Conservation (phyloP, 2,888 invertebrate species). For the Amblyjoppa fuscipennis region DNA sequence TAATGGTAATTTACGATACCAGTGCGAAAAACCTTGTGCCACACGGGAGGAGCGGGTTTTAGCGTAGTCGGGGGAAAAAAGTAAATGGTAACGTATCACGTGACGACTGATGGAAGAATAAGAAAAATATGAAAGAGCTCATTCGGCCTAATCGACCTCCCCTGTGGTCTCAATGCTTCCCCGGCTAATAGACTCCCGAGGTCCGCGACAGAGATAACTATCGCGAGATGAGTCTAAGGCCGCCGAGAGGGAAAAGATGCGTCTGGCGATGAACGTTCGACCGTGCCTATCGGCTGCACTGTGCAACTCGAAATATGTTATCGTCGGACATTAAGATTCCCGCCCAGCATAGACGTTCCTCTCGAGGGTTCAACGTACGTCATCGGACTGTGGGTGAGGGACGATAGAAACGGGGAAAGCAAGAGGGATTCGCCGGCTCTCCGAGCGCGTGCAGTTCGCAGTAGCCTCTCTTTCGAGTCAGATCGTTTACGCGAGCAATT, state of each 20-base stretch:
- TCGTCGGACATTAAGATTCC: conserved; percentile 72
- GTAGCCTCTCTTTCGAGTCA: conserved; percentile 57
- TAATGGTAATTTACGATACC: no score
- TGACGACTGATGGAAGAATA: neutral
- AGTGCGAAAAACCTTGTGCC: no score
- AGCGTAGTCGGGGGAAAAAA: no score
- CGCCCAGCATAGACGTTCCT: conserved; percentile 62
- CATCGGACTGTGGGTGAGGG: conserved; percentile 44
- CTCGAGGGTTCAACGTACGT: conserved; percentile 43
- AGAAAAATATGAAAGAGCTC: conserved; percentile 3
- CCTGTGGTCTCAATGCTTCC: conserved; percentile 41
- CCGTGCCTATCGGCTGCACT: conserved; percentile 10
- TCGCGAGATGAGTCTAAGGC: conserved; percentile 22
- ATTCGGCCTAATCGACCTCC: neutral
- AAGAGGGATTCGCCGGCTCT: conserved; percentile 5
- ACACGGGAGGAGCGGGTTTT: no score
- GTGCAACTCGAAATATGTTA: conserved; percentile 70
- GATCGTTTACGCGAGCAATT: conserved; percentile 68
- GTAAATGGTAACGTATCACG: neutral
- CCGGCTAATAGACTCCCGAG: conserved; percentile 43
- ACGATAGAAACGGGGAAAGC: conserved; percentile 30
- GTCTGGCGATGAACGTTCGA: conserved; percentile 1
- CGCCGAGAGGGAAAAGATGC: conserved; percentile 5
- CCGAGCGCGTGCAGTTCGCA: neutral
- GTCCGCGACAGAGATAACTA: conserved; percentile 39